Base-by-base conservation (phyloP, 2,888 invertebrate genomes). In the Polietes domitor region DNA sequence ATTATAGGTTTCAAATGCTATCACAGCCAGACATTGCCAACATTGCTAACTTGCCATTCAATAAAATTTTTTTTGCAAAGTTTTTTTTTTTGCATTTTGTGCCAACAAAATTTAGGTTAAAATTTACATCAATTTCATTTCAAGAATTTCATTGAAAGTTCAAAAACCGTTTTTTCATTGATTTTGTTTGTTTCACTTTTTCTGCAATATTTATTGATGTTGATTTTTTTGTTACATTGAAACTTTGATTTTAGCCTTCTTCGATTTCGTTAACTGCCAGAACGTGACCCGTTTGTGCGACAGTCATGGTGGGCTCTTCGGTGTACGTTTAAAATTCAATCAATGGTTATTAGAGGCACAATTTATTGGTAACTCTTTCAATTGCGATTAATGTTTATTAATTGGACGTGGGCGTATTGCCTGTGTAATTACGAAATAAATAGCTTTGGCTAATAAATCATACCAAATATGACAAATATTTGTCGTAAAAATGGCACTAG, bases 131-230 rank as follows among this genome's bases (percentile, higher is more conserved):
- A 77, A 47, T 80, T 75, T 37, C 37, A 71, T 55, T 55, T 3
- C 55, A 77, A 77, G 77, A 77, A 83, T 83, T 77, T 83, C 74
- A 83, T 77, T 74, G 73, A 83, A 80, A 77, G 77, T 79, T 79
- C 24, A 28, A 74, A 47, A 74, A 37, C 7, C 19, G 41, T 37
- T 12, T 26, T 71, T 28, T 37, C 12, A 37, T 37, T n/a, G n/a
- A 19, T 32, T 37, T 32, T 47, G 17, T 1, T 2, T 58, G 28
- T 17, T 26, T 41, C 0, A 9, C 61, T 47, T 55, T 17, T 43
- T 68, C 55, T 6, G 65, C 79, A 68, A 50, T 55, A 75, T 37
- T 43, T 5, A 61, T n/a, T n/a, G n/a, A n/a, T 75, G 47, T 32
- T 12, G 68, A 76, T 68, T 76, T 79, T n/a, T 68, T 37, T 55